Evolutionary conservation across 2,797 vertebrate species (phyloP).

Genomic region (Pseudomugil gertrudae): DNA sequence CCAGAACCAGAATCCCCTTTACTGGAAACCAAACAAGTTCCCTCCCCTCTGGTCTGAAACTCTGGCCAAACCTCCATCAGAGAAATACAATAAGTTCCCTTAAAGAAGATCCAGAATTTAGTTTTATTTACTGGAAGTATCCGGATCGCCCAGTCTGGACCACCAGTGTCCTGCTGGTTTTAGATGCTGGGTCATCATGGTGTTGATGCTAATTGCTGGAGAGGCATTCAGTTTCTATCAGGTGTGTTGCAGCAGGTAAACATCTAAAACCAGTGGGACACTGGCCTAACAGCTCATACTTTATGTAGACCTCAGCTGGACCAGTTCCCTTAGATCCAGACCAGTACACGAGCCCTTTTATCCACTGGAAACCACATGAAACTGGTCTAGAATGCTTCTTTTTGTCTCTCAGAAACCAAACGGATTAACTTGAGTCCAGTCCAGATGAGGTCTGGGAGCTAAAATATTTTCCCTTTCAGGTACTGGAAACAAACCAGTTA

Average conservation of each 20-base stretch:
- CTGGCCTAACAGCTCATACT: no score
- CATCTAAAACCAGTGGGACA: background rate
- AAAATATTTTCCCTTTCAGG: no score
- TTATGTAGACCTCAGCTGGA: no score
- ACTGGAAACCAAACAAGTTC: conserved; percentile 73
- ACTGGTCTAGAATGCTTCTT: background rate
- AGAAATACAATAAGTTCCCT: background rate
- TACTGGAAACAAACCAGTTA: no score
- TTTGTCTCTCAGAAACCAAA: background rate
- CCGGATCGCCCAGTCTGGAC: no score
- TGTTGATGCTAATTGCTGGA: no score
- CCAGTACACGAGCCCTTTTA: background rate
- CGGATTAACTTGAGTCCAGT: background rate
- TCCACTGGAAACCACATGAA: background rate
- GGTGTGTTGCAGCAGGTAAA: background rate
- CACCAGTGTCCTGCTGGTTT: no score
- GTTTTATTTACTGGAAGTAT: no score
- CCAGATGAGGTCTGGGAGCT: no score
- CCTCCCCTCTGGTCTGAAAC: conserved; percentile 69
- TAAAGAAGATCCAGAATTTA: background rate
- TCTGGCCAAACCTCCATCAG: background rate
- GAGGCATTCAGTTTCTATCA: no score
- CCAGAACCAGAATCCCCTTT: conserved; percentile 53
- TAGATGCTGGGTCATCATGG: background rate
- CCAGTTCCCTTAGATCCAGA: background rate